Evolutionary conservation across 2,888 invertebrate genomes (phyloP).

Genomic region (Drosophila picticornis): DNA sequence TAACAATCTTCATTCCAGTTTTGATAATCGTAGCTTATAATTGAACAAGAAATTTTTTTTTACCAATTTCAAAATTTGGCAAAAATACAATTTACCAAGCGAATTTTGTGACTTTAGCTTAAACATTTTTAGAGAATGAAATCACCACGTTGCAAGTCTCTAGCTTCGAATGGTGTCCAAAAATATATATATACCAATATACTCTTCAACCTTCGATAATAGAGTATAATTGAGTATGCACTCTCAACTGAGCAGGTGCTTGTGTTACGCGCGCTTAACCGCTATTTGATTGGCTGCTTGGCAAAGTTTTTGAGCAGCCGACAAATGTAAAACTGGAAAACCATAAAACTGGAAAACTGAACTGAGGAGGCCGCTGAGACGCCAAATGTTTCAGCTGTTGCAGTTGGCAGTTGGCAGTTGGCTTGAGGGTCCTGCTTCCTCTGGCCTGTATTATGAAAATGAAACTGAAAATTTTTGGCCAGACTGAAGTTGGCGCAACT

Average conservation of each 20-base stretch:
- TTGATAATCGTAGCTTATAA: background rate
- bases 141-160: background rate
- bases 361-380: conserved; percentile 29
- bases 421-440: background rate
- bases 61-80: too few relatives aligned
- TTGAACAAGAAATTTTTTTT: background rate
- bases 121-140: too few relatives aligned
- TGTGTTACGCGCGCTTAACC: conserved; percentile 59
- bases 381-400: conserved; percentile 23
- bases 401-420: background rate
- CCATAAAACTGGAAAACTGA: background rate
- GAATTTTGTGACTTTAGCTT: too few relatives aligned
- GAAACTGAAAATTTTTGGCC: conserved; percentile 58
- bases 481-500: conserved; percentile 50
- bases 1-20: background rate
- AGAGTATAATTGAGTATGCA: background rate
- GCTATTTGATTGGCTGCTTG: conserved; percentile 71
- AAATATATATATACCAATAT: background rate
- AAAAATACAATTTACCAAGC: too few relatives aligned
- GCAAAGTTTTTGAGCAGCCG: conserved; percentile 48
- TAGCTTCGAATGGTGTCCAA: background rate
- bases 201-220: background rate
- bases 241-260: conserved; percentile 26
- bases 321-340: conserved; percentile 40
- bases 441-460: conserved; percentile 34